These are phyloP conservation scores for Odontomachus brunneus DNA, from an alignment of 1,140 invertebrate species.

Conservation along the genomic window DNA sequence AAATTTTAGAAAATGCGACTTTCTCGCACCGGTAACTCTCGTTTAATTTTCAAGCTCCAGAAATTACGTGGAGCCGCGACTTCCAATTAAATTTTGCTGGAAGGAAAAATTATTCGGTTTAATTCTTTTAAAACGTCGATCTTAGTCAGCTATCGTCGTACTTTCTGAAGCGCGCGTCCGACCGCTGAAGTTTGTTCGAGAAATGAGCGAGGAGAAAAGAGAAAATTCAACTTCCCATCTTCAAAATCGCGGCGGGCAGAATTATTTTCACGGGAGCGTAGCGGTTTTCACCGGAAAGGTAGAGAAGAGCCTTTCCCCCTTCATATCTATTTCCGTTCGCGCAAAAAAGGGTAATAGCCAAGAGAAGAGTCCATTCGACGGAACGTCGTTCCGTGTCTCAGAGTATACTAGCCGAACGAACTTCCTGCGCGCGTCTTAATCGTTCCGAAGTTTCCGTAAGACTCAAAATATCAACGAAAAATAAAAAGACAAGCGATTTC, in stretches of 20 bases:
- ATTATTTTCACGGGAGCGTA: neutral
- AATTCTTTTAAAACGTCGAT: slow-evolving; percentile 10
- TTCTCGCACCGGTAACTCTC: no score
- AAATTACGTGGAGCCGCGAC: neutral
- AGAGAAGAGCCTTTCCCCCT: no score
- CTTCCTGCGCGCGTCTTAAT: neutral
- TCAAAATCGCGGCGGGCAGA: slow-evolving; percentile 16
- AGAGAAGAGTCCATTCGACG: neutral
- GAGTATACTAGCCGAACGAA: neutral
- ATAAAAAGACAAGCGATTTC: no score
- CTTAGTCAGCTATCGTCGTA: slow-evolving; percentile 12
- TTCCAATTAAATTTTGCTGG: slow-evolving; percentile 28
- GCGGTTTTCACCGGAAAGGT: neutral
- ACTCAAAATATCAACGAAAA: neutral
- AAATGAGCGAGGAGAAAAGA: neutral
- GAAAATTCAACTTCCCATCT: neutral
- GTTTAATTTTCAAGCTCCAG: slow-evolving; percentile 14
- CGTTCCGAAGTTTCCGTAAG: slow-evolving; percentile 4
- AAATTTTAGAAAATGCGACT: no score
- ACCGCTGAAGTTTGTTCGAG: slow-evolving; percentile 3
- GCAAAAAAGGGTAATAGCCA: no score
- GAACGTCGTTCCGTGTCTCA: no score
- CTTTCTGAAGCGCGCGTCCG: slow-evolving; percentile 9
- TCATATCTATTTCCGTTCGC: neutral
- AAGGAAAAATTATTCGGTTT: slow-evolving; percentile 6